phyloP scores from a whole-genome alignment of 2,888 invertebrate species.

The Andrena dorsata region DNA sequence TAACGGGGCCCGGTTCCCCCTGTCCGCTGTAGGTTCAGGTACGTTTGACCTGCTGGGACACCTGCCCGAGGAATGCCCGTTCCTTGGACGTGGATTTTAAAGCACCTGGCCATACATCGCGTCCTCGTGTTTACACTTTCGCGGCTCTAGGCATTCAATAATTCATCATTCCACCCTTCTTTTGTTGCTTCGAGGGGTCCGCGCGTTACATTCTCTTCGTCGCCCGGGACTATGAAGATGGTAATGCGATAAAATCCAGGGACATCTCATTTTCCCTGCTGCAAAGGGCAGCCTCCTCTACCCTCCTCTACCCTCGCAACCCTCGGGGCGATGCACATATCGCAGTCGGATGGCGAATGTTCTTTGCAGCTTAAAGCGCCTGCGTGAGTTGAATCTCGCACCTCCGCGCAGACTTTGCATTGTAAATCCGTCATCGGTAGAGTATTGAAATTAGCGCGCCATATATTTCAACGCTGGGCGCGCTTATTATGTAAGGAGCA shows the following conservation, averaged over 20 bases:
- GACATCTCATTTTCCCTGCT: slow-evolving; percentile 28
- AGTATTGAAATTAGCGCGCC: slow-evolving; percentile 62
- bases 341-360: slow-evolving; percentile 16
- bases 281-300: background rate
- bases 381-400: slow-evolving; percentile 28
- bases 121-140: slow-evolving; percentile 54
- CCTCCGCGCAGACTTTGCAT: slow-evolving; percentile 29
- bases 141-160: slow-evolving; percentile 37
- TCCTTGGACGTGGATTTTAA: slow-evolving; percentile 37
- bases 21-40: slow-evolving; percentile 39
- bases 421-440: slow-evolving; percentile 41
- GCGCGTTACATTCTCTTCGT: slow-evolving; percentile 27
- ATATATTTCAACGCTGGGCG: slow-evolving; percentile 30
- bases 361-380: background rate
- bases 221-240: slow-evolving; percentile 16
- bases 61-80: slow-evolving; percentile 61
- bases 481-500: slow-evolving; percentile 57
- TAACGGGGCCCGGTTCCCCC: slow-evolving; percentile 40
- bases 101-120: slow-evolving; percentile 59
- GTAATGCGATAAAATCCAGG: slow-evolving; percentile 30
- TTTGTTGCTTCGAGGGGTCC: slow-evolving; percentile 11
- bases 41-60: slow-evolving; percentile 56
- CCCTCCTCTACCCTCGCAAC: background rate
- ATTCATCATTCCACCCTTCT: slow-evolving; percentile 38
- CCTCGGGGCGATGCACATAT: background rate